phyloP scores from a whole-genome alignment of 2,113 vertebrate genomes.

The Naja naja region DNA sequence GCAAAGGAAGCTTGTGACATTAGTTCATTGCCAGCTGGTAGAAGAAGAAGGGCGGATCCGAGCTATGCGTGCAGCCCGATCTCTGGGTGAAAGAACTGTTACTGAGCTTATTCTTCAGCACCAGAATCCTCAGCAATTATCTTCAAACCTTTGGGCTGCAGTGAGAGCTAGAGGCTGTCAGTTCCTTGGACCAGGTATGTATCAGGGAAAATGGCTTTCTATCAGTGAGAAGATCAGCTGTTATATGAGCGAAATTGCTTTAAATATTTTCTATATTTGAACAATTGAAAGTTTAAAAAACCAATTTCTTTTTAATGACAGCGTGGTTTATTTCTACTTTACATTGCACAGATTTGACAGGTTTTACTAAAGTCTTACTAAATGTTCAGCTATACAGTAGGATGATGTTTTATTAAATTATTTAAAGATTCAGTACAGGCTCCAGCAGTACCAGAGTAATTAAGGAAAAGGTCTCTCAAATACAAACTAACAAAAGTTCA shows the following conservation, averaged over 20 bases:
- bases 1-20: slow-evolving; percentile 96
- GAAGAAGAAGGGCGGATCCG: slow-evolving; percentile 95
- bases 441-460: background rate
- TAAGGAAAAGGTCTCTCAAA: background rate
- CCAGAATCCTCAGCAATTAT: slow-evolving; percentile 97
- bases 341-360: background rate
- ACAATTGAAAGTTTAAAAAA: background rate
- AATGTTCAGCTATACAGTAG: background rate
- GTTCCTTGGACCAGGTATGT: slow-evolving; percentile 95
- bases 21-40: slow-evolving; percentile 96
- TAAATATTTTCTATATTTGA: background rate
- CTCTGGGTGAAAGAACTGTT: slow-evolving; percentile 93
- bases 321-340: background rate
- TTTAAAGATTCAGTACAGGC: background rate
- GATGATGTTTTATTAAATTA: background rate
- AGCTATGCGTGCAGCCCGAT: slow-evolving; percentile 95
- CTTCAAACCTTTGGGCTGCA: slow-evolving; percentile 98
- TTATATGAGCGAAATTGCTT: background rate
- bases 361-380: background rate
- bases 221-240: background rate
- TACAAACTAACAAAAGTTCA: background rate
- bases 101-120: slow-evolving; percentile 98
- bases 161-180: slow-evolving; percentile 95
- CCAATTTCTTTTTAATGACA: background rate
- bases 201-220: background rate